Percentiles rank a stretch among this genome's conserved stretches.
These are phyloP conservation scores for Nerophis lumbriciformis DNA, from an alignment of 2,113 vertebrate species.

Conservation along the genomic window DNA sequence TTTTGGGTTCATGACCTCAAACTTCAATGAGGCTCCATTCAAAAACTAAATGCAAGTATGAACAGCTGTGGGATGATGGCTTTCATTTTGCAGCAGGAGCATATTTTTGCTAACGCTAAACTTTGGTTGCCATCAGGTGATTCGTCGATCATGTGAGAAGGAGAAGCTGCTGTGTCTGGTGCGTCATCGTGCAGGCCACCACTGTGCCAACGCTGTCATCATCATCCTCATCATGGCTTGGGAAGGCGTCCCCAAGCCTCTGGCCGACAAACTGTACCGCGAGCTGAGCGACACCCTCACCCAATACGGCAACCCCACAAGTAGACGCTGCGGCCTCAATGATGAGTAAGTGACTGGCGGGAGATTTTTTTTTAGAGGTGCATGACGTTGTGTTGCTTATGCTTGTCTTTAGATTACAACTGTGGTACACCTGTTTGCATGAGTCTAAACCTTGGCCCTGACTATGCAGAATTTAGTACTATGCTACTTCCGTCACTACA, in stretches of 20 bases:
- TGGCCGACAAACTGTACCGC: slow-evolving; percentile 88
- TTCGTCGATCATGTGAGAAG: slow-evolving; percentile 81
- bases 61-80: not conserved
- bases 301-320: slow-evolving; percentile 91
- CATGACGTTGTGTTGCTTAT: not conserved
- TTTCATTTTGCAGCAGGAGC: not conserved
- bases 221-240: slow-evolving; percentile 95
- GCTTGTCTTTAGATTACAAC: too few relatives aligned
- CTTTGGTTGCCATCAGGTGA: slow-evolving; percentile 75
- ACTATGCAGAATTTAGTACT: too few relatives aligned
- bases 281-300: slow-evolving; percentile 87
- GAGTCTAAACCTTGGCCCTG: too few relatives aligned
- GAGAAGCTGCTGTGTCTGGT: slow-evolving; percentile 95
- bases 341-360: slow-evolving; percentile 81
- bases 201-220: slow-evolving; percentile 88
- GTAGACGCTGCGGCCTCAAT: slow-evolving; percentile 93
- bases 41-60: not conserved
- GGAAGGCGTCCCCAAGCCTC: slow-evolving; percentile 85
- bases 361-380: not conserved
- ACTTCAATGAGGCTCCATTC: not conserved
- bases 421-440: too few relatives aligned
- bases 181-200: slow-evolving; percentile 86
- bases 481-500: too few relatives aligned
- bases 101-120: not conserved
- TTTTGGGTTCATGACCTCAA: not conserved